Evolutionary conservation across 1,140 invertebrate species (phyloP), one percentile per base, ranked within the genome.

Genomic region (Vanessa atalanta): DNA sequence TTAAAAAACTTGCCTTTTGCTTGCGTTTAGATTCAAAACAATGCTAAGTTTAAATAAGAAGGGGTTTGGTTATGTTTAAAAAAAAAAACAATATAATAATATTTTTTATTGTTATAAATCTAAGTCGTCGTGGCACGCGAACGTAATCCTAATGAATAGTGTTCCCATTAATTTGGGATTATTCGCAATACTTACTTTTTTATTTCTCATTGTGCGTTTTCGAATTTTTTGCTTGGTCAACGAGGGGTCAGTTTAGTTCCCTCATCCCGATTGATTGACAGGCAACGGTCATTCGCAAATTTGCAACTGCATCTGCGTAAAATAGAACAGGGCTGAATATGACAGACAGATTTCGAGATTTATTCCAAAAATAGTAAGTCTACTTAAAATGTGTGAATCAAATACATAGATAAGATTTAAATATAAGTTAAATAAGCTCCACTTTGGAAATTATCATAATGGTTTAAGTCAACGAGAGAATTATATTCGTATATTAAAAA

Each of bases 221-320:
- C 37, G 37, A 20, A 82, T 88, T 84, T 80, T 90, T 82, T 79
- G 67, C 76, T 76, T 88, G 90, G 90, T 92, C 90, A 90, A 87
- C 83, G 87, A 91, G 90, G 90, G 90, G 89, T 91, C 89, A 91
- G 86, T 87, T 89, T 88, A 85, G 87, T 84, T 75, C 75, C 79
- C 76, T 82, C 70, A 82, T 81, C 47, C 66, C 83, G 84, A 91
- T 88, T 92, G 90, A 90, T 90, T 91, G 90, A 91, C 90, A 91
- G 83, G 63, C 81, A 88, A 90, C 88, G 87, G 90, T 89, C 89
- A 90, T 83, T 90, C 79, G 79, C 81, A 83, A 85, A 86, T 85
- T 80, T 50, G 50, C 75, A 50, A 61, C 63, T 72, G 47, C 75
- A 79, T 77, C 69, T 73, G 73, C 65, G 15, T 63, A 71, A 63